phyloP scores from a whole-genome alignment of 2,888 invertebrate species.

The Chaetogeoica ovagalla region DNA sequence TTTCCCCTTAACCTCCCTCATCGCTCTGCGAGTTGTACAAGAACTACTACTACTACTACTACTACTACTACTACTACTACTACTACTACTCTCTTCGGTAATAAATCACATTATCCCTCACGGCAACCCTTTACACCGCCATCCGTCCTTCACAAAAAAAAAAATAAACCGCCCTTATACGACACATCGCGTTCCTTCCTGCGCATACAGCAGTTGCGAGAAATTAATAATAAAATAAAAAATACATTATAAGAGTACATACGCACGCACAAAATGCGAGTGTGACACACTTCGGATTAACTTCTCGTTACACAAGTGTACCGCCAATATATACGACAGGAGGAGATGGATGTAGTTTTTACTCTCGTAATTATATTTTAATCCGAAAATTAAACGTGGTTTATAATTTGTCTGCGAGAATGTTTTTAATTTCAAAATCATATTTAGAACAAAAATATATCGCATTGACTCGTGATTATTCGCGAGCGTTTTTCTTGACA shows the following conservation, averaged over 20 bases:
- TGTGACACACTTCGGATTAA: constrained; percentile 15
- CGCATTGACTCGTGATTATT: no score
- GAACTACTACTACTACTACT: neutral
- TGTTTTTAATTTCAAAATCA: no score
- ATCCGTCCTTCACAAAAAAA: neutral
- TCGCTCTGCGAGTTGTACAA: neutral
- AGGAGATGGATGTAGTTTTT: neutral
- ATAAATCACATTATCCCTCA: constrained; percentile 35
- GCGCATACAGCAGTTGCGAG: neutral
- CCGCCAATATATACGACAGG: no score
- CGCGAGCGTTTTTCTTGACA: no score
- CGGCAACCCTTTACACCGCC: constrained; percentile 8
- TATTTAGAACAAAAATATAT: no score
- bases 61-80: no score
- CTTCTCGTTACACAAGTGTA: constrained; percentile 15
- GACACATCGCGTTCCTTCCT: neutral
- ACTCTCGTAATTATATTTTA: constrained; percentile 7
- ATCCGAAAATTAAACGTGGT: neutral
- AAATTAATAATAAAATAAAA: constrained; percentile 34
- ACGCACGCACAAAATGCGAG: neutral
- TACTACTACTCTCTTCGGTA: neutral
- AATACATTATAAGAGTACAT: neutral
- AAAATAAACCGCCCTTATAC: no score
- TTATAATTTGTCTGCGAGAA: no score
- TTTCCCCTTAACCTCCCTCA: constrained; percentile 3